Conservation (phyloP, 2,888 invertebrate genomes). For the Xylophagus ater region DNA sequence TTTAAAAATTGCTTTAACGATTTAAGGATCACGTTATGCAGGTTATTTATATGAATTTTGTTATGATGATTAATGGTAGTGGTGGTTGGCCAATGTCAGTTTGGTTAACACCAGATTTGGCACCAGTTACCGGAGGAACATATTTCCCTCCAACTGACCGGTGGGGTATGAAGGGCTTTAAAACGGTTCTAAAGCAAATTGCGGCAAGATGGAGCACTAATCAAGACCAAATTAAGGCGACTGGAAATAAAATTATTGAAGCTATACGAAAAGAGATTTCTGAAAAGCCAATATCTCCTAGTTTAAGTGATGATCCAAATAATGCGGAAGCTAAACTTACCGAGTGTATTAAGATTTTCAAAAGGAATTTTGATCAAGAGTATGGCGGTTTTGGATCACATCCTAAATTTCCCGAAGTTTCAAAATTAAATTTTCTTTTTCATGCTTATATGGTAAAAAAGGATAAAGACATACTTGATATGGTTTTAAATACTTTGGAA, state of each 20-base stretch:
- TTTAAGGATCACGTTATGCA: constrained; percentile 93
- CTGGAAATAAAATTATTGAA: constrained; percentile 47
- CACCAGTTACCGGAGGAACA: constrained; percentile 83
- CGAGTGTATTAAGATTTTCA: constrained; percentile 49
- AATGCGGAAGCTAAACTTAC: constrained; percentile 48
- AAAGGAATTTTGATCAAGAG: constrained; percentile 46
- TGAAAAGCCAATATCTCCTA: constrained; percentile 19
- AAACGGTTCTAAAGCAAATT: constrained; percentile 59
- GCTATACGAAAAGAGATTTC: constrained; percentile 26
- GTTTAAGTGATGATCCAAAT: constrained; percentile 30
- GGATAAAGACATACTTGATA: constrained; percentile 46
- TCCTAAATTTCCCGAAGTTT: constrained; percentile 91
- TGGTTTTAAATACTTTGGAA: constrained; percentile 67
- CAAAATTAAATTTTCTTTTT: constrained; percentile 77
- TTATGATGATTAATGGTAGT: constrained; percentile 58
- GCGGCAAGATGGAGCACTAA: constrained; percentile 68
- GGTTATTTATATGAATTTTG: constrained; percentile 86
- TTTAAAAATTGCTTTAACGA: constrained; percentile 79
- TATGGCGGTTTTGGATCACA: constrained; percentile 79
- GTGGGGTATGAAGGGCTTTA: constrained; percentile 75
- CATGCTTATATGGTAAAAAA: constrained; percentile 51
- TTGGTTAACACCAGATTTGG: constrained; percentile 80
- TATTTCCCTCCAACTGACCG: constrained; percentile 84
- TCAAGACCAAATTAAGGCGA: constrained; percentile 45
- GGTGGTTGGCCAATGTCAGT: constrained; percentile 98